Conservation (phyloP, 2,113 vertebrate species). For the Chloropsis cyanopogon region DNA sequence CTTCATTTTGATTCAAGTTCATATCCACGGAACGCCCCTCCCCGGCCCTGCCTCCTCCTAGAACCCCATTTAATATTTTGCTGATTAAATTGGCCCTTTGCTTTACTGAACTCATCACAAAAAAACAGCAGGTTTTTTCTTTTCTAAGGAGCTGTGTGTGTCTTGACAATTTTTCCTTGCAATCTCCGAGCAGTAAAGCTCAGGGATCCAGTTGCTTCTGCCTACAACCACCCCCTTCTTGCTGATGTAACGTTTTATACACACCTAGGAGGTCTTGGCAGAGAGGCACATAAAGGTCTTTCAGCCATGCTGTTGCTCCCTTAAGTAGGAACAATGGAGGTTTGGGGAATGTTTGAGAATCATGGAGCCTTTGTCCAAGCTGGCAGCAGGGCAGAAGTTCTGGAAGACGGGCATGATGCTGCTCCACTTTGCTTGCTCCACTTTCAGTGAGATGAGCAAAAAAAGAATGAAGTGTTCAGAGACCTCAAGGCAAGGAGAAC, state of each 20-base stretch:
- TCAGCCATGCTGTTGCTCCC: background rate
- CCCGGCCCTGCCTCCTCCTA: background rate
- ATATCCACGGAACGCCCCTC: background rate
- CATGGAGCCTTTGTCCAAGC: background rate
- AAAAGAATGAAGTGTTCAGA: background rate
- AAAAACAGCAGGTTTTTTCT: background rate
- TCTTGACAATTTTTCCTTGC: background rate
- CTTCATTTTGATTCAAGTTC: background rate
- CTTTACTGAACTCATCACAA: background rate
- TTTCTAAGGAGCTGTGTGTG: background rate
- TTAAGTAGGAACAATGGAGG: background rate
- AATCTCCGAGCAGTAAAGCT: background rate
- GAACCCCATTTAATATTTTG: background rate
- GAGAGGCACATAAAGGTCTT: background rate
- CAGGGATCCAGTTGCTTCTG: background rate
- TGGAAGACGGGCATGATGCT: rapidly evolving
- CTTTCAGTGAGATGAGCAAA: background rate
- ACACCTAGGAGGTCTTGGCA: background rate
- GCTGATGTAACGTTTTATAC: background rate
- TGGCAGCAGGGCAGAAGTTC: background rate
- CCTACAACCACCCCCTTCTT: background rate
- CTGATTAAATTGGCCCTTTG: background rate
- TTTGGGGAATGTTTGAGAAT: background rate
- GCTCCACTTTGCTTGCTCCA: background rate
- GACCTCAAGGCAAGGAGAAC: background rate